These are phyloP conservation scores for Apogon hyalosoma DNA, from an alignment of 2,797 vertebrate genomes.

Conservation along the genomic window DNA sequence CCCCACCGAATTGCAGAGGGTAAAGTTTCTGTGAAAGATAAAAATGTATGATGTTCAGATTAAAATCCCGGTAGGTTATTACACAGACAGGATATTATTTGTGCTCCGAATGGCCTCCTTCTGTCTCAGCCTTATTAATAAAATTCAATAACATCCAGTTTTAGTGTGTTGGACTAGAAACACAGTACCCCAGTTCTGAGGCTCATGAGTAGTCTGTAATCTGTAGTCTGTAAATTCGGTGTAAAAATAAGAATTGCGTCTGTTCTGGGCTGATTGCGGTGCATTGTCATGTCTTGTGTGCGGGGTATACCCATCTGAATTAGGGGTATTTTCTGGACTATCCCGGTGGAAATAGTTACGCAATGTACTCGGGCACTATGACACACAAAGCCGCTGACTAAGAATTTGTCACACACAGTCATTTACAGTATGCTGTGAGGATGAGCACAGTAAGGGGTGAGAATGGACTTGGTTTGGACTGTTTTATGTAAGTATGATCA, in stretches of 20 bases:
- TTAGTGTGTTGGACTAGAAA: neutral
- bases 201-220: neutral
- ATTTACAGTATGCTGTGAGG: neutral
- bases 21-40: neutral
- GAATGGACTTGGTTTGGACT: neutral
- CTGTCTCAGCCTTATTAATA: neutral
- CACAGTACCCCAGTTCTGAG: neutral
- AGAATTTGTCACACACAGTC: constrained; percentile 17
- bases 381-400: constrained; percentile 46
- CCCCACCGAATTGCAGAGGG: neutral
- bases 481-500: neutral
- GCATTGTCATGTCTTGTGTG: constrained; percentile 15
- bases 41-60: neutral
- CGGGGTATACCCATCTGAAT: constrained; percentile 44
- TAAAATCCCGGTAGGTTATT: neutral
- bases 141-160: neutral
- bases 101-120: neutral
- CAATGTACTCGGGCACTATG: constrained; percentile 24
- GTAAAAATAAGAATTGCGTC: neutral
- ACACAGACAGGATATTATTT: neutral
- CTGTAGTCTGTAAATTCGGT: neutral
- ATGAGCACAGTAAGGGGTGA: neutral
- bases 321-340: constrained; percentile 50
- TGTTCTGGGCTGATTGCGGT: neutral
- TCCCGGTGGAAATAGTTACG: constrained; percentile 49